These are phyloP conservation scores for Microctonus brassicae DNA, from an alignment of 2,888 invertebrate species.

Conservation along the genomic window DNA sequence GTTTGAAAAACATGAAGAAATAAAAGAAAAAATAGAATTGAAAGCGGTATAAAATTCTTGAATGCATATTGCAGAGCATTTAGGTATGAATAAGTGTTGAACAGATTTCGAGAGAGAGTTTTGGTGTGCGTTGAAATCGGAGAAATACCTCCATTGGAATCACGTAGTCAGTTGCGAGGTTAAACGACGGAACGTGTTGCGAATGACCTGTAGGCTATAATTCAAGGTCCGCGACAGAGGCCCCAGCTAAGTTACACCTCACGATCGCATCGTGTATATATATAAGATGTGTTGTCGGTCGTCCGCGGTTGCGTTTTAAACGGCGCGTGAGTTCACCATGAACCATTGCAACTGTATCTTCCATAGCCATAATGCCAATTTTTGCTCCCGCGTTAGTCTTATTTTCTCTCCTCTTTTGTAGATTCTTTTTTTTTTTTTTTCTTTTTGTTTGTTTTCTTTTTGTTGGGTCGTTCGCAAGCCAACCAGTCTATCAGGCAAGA, in stretches of 20 bases:
- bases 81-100: constrained; percentile 14
- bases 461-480: neutral
- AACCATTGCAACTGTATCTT: constrained; percentile 32
- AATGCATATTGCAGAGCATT: neutral
- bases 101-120: constrained; percentile 13
- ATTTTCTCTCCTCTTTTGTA: neutral
- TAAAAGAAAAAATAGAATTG: neutral
- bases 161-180: constrained; percentile 57
- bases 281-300: constrained; percentile 18
- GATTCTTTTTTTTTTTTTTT: neutral
- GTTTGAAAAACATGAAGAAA: neutral
- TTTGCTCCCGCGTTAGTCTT: constrained; percentile 16
- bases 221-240: constrained; percentile 53
- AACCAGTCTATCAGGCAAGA: constrained; percentile 4
- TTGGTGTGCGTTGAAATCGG: constrained; percentile 17
- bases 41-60: constrained; percentile 1
- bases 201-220: constrained; percentile 65
- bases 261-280: constrained; percentile 57
- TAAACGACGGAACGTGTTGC: constrained; percentile 68
- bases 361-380: constrained; percentile 26
- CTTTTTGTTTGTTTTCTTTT: constrained; percentile 1
- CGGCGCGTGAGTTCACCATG: constrained; percentile 13
- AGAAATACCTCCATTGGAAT: constrained; percentile 21
- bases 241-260: constrained; percentile 54
- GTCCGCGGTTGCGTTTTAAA: constrained; percentile 18